These are phyloP conservation scores for Bubo bubo DNA, from an alignment of 2,113 vertebrate genomes.

Conservation along the genomic window DNA sequence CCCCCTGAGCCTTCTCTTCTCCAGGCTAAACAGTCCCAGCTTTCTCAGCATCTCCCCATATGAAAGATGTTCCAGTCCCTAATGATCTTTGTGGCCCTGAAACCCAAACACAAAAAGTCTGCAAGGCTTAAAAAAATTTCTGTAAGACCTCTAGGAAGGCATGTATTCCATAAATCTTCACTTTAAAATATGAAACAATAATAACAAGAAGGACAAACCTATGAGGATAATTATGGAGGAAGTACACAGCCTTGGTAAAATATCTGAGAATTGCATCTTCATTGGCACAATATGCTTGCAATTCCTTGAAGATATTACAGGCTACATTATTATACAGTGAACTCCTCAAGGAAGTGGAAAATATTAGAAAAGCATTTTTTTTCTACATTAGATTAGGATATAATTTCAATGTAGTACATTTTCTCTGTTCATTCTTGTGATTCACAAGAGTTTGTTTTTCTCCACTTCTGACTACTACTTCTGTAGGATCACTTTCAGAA, in stretches of 20 bases:
- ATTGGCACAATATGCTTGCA: background rate
- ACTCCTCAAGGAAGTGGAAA: background rate
- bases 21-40: background rate
- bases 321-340: background rate
- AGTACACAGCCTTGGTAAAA: background rate
- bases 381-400: background rate
- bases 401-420: background rate
- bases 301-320: background rate
- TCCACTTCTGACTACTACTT: background rate
- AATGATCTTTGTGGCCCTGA: background rate
- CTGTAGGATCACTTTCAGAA: background rate
- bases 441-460: background rate
- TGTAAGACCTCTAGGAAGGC: background rate
- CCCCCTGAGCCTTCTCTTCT: background rate
- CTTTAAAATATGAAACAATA: background rate
- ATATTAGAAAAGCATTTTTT: background rate
- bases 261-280: background rate
- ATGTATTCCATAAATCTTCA: background rate
- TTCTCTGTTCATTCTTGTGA: background rate
- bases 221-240: background rate
- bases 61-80: background rate
- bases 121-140: background rate
- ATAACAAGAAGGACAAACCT: background rate
- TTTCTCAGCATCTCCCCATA: background rate
- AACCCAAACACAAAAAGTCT: background rate